Conservation (phyloP, 35 echinoderm and acorn worm species). For the Amphiura filiformis region DNA sequence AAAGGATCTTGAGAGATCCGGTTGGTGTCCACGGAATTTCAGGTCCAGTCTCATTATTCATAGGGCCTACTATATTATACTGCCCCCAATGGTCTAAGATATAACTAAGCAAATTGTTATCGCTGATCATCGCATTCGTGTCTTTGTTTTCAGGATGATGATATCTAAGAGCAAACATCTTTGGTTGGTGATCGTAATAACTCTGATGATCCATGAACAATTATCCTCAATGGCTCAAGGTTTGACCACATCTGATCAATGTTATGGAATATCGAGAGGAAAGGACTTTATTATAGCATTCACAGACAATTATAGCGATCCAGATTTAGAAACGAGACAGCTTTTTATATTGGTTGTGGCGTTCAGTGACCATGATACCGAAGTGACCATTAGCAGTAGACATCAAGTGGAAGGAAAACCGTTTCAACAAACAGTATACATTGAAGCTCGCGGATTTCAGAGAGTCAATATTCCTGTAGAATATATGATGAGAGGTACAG, state of each 20-base stretch:
- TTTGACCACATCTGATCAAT: background rate
- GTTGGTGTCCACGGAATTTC: too few species aligned
- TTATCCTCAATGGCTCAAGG: background rate
- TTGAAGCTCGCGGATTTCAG: constrained; percentile 28
- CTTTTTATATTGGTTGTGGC: constrained; percentile 51
- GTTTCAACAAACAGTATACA: constrained; percentile 20
- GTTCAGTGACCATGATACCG: constrained; percentile 54
- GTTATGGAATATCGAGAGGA: constrained; percentile 55
- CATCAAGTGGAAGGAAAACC: constrained; percentile 23
- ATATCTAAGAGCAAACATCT: background rate
- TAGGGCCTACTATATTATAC: too few species aligned
- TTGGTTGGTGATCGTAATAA: background rate
- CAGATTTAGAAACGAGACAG: background rate
- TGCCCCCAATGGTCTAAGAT: too few species aligned
- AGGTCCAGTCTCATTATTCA: too few species aligned
- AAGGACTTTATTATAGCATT: constrained; percentile 32
- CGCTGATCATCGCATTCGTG: too few species aligned
- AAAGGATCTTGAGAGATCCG: too few species aligned
- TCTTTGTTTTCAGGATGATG: background rate
- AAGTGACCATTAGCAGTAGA: constrained; percentile 58
- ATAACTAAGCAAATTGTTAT: too few species aligned
- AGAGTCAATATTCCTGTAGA: constrained; percentile 17
- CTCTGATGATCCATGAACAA: background rate
- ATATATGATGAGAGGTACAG: constrained; percentile 10
- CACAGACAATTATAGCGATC: background rate